Evolutionary conservation across 2,113 vertebrate genomes (phyloP).

Genomic region (Gymnogyps californianus): DNA sequence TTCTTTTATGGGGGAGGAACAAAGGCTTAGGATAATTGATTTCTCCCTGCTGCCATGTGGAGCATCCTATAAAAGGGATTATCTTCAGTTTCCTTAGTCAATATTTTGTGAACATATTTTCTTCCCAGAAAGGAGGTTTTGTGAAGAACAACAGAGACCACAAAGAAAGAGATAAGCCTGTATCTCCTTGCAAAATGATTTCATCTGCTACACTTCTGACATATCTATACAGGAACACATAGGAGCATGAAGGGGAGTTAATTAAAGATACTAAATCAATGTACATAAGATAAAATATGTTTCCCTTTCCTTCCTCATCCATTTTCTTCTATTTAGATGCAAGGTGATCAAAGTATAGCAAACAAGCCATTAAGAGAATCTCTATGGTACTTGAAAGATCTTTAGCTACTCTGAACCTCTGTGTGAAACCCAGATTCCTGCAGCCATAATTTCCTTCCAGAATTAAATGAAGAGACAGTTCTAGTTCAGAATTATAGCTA

Average conservation of each 20-base stretch:
- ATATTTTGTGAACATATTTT: not conserved
- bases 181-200: not conserved
- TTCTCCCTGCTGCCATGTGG: not conserved
- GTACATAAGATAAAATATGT: not conserved
- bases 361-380: not conserved
- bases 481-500: not conserved
- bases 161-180: not conserved
- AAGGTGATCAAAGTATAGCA: not conserved
- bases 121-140: not conserved
- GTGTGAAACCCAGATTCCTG: not conserved
- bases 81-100: not conserved
- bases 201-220: not conserved
- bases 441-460: conserved; percentile 15
- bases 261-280: not conserved
- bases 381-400: not conserved
- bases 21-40: not conserved
- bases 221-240: not conserved
- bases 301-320: not conserved
- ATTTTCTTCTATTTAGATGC: not conserved
- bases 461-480: not conserved
- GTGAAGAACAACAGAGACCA: not conserved
- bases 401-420: conserved; percentile 31
- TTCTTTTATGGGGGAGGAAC: not conserved
- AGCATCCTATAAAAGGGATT: not conserved
- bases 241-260: not conserved